Base-by-base conservation (phyloP, 2,113 vertebrate species). In the Datnioides undecimradiatus region DNA sequence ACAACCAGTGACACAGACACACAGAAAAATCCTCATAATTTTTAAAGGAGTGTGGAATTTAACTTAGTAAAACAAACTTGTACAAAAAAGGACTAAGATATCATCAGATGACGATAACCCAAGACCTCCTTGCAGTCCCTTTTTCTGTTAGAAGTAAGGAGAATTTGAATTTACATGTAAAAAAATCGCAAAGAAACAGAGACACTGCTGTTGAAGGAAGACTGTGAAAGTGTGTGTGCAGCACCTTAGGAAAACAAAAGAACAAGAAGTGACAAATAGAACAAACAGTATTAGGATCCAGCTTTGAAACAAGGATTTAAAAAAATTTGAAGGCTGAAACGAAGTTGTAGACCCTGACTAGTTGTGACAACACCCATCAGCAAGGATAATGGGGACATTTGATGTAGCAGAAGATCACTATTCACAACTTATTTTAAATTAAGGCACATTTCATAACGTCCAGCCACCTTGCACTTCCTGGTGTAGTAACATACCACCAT, bases 391-490 rank as follows among this genome's bases (percentile, higher is more conserved):
- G 57, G 3, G 5, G 23, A 75, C 14, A 57, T 49, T 66, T 69
- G 43, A 52, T 48, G 31, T 57, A 79, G 43, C 6, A 68, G 19
- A 74, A 25, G 10, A 58, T 34, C 54, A 72, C 27, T 48, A 71
- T 81, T 77, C 45, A 87, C 76, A 60, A 73, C n/a, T 74, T 43
- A 36, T 13, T 74, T 70, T 80, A 74, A 87, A 81, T 87, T 81
- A 82, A 83, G 70, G 84, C 57, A 83, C 55, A 71, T 43, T 70
- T 78, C 68, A 54, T 62, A 68, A 79, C 60, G 48, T 71, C 66
- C 1, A 8, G 59, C n/a, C 65, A 45, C 49, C 63, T 75, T 60
- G 69, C 71, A 82, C 58, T 63, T 33, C 2, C 34, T 78, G 49
- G 76, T 40, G 46, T 46, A 19, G 27, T 34, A 65, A 76, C 54